These are phyloP conservation scores for Trachelipus rathkii DNA, from an alignment of 1,140 invertebrate genomes.

Conservation along the genomic window DNA sequence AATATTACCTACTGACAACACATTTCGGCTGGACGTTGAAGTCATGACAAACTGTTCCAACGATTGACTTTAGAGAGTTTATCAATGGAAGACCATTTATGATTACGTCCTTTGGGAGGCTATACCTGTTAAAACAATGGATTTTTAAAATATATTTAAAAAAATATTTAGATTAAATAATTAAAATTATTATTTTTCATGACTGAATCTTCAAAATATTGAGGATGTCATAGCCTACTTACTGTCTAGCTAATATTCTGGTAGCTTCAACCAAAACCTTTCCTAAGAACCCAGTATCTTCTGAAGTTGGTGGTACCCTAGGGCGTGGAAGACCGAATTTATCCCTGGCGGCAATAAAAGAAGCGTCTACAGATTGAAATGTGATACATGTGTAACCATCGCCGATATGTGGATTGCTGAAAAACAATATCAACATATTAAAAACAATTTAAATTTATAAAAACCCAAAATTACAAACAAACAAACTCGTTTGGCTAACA, in stretches of 20 bases:
- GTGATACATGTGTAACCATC: slow-evolving; percentile 79
- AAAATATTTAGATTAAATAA: too few species aligned
- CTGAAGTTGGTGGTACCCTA: slow-evolving; percentile 17
- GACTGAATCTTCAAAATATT: too few species aligned
- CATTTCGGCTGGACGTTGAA: slow-evolving; percentile 58
- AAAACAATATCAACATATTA: too few species aligned
- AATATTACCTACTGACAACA: slow-evolving; percentile 61
- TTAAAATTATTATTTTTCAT: too few species aligned
- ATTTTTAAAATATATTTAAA: too few species aligned
- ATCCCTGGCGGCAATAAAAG: slow-evolving; percentile 78
- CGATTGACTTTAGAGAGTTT: slow-evolving; percentile 82
- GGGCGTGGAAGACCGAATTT: slow-evolving; percentile 67
- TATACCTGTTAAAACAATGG: slow-evolving; percentile 61
- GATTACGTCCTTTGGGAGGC: slow-evolving; percentile 75
- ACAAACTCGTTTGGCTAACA: too few species aligned
- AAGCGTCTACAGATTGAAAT: slow-evolving; percentile 83
- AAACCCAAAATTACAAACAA: too few species aligned
- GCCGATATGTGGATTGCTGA: slow-evolving; percentile 47
- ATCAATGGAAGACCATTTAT: slow-evolving; percentile 81
- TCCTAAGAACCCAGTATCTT: slow-evolving; percentile 75
- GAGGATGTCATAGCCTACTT: slow-evolving; percentile 52
- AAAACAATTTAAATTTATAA: too few species aligned
- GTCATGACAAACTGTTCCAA: slow-evolving; percentile 79
- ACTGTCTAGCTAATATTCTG: slow-evolving; percentile 76
- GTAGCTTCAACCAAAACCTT: slow-evolving; percentile 80